These are phyloP conservation scores for Stichopus horrens DNA, from an alignment of 53 echinoderm and acorn worm species.

Conservation along the genomic window DNA sequence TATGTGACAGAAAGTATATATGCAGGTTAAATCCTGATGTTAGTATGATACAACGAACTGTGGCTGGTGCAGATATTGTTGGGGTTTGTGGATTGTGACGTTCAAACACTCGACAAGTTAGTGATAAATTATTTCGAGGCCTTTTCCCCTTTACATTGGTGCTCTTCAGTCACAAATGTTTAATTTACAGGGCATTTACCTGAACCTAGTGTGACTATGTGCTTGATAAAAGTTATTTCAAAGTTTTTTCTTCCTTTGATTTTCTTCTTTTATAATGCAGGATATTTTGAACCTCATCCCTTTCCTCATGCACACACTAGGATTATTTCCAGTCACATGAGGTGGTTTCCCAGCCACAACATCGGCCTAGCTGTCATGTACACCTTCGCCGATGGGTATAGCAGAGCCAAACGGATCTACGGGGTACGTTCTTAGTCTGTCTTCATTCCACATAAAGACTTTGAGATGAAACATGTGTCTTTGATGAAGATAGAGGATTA, in stretches of 20 bases:
- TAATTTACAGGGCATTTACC: no score
- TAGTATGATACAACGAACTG: no score
- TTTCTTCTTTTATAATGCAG: slow-evolving; percentile 36
- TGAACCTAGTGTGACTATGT: no score
- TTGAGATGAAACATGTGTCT: not conserved
- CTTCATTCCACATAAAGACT: not conserved
- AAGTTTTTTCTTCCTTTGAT: not conserved
- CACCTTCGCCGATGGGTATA: slow-evolving; percentile 81
- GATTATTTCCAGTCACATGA: slow-evolving; percentile 53
- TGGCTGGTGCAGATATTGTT: no score
- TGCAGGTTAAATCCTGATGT: no score
- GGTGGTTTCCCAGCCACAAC: slow-evolving; percentile 45
- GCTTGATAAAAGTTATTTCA: no score
- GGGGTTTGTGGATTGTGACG: no score
- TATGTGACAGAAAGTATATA: no score
- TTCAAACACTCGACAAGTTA: no score
- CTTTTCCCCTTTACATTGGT: no score
- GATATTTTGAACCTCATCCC: slow-evolving; percentile 65
- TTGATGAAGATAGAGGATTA: not conserved
- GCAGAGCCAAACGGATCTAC: slow-evolving; percentile 76
- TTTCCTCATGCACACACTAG: slow-evolving; percentile 91
- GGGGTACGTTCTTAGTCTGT: slow-evolving; percentile 59
- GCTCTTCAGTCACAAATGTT: no score
- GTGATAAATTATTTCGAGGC: no score
- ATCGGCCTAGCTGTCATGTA: slow-evolving; percentile 77